Evolutionary conservation across 92 coral and sea anemone species (phyloP), one percentile per base, ranked within the genome.

Genomic region (Montipora capitata): DNA sequence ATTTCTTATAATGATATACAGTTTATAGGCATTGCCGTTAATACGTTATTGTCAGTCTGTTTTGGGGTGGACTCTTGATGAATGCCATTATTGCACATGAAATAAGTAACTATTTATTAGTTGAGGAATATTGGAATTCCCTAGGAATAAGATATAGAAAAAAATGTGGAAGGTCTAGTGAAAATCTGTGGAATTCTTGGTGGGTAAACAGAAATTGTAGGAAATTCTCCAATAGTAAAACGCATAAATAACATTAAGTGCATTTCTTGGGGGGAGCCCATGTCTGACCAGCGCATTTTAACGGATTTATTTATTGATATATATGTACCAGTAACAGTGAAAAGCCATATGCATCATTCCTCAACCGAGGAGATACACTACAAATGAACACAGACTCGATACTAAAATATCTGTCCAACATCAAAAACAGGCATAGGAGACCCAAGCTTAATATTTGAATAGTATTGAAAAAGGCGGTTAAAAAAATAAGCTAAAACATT

Each of bases 261-360:
- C 18, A 65, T 65, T 65, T 65, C 70, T 65, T 20, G 48, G 76
- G 76, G 76, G 76, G 52, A 71, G 1, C 76, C 13, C 76, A 71
- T 71, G 76, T 71, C 76, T 71, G 77, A 44, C 77, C 77, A 72
- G 77, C 43, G 57, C 77, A 48, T 72, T 72, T 72, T 43, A 72
- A 43, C 58, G 59, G 77, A 72, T 72, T 72, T 42, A 41, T 72
- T 72, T 72, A 72, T 58, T 40, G 57, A 72, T 42, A 42, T 72
- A 72, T 72, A 72, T 72, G 77, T 72, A 72, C 77, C 77, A 72
- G 77, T 72, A 43, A 72, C 73, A 68, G 73, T 68, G 73, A 68
- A 68, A 68, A 68, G 73, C 48, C 73, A 38, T 40, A 68, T 68
- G 73, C 73, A 35, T 68, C 73, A 68, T 68, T 68, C 49, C 73